Percentiles rank a stretch among this genome's conserved stretches.
Evolutionary conservation across 2,113 vertebrate genomes (phyloP).

Genomic region (Elachura formosa): DNA sequence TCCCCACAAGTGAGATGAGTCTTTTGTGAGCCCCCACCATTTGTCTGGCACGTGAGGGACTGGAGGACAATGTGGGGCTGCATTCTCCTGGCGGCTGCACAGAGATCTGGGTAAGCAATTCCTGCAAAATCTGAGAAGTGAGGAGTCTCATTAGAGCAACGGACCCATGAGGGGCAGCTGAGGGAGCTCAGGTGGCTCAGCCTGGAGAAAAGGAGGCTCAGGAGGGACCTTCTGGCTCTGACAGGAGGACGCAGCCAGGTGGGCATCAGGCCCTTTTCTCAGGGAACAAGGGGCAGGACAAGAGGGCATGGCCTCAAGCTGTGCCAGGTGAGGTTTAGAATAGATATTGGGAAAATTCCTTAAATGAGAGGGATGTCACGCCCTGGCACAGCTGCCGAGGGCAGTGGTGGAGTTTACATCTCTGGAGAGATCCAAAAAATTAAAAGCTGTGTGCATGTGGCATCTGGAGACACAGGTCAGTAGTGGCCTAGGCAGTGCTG

Average conservation of each 20-base stretch:
- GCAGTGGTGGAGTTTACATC: neutral
- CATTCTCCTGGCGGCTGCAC: neutral
- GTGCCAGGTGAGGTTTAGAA: neutral
- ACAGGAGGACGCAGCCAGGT: neutral
- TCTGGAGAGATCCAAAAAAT: neutral
- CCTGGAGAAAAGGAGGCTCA: neutral
- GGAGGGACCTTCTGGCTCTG: neutral
- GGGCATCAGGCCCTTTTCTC: rapidly evolving
- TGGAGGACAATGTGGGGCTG: rapidly evolving
- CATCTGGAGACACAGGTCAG: neutral
- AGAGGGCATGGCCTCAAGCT: neutral
- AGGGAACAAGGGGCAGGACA: neutral
- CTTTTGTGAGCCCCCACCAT: neutral
- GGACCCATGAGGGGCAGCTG: neutral
- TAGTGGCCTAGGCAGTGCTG: neutral
- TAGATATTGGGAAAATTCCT: neutral
- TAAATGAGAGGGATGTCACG: rapidly evolving
- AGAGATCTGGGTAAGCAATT: neutral
- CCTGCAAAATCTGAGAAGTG: neutral
- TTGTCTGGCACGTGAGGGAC: neutral
- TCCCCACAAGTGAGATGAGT: rapidly evolving
- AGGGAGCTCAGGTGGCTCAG: neutral
- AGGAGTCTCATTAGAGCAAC: neutral
- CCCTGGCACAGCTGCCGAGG: too few relatives aligned
- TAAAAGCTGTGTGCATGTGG: neutral